Percentiles rank a stretch among this genome's conserved stretches.
Conservation (phyloP, 2,113 vertebrate genomes). For the Hypomesus transpacificus region DNA sequence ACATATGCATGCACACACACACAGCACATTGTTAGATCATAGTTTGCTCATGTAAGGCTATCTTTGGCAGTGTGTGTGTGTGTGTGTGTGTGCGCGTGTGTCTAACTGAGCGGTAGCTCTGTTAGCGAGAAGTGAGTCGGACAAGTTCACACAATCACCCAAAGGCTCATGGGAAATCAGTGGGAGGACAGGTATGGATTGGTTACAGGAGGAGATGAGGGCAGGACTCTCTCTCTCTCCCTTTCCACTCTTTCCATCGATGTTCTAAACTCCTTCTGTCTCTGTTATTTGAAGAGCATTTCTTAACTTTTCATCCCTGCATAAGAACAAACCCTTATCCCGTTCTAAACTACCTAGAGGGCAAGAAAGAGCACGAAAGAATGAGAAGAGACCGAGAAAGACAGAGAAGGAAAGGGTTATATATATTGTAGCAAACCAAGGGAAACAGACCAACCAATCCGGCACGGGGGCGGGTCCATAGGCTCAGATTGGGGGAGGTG, state of each 20-base stretch:
- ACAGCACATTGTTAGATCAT: not conserved
- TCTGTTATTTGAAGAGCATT: not conserved
- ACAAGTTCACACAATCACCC: constrained; percentile 51
- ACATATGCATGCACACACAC: not conserved
- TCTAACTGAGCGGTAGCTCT: constrained; percentile 26
- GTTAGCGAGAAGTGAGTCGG: constrained; percentile 24
- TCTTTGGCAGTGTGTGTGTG: not conserved
- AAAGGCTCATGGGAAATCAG: constrained; percentile 59
- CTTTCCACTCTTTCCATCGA: not conserved
- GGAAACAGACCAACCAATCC: no score
- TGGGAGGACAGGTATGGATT: constrained; percentile 63
- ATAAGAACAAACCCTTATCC: constrained; percentile 3
- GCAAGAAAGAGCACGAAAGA: not conserved
- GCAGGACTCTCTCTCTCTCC: constrained; percentile 32
- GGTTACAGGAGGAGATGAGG: constrained; percentile 31
- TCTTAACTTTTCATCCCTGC: not conserved
- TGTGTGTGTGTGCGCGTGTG: not conserved
- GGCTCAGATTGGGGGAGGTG: no score
- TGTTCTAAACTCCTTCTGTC: not conserved
- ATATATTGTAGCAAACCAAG: no score
- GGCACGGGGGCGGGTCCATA: no score
- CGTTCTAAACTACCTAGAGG: not conserved
- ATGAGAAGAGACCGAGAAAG: constrained; percentile 12
- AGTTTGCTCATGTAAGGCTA: not conserved
- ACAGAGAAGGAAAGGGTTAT: not conserved